phyloP scores from a whole-genome alignment of 1,140 invertebrate genomes.

The Tetragnatha versicolor region DNA sequence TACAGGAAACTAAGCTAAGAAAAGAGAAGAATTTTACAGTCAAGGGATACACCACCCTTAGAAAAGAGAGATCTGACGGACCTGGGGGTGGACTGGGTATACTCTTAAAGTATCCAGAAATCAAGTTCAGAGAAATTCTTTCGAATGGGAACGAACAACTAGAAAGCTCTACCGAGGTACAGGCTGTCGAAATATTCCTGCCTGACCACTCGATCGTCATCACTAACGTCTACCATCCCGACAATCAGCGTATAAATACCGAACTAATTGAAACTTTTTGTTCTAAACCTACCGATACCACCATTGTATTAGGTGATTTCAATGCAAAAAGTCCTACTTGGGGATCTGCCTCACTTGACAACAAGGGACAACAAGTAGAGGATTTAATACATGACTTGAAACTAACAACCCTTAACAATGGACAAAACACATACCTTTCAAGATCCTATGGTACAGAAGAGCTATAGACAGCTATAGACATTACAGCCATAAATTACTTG shows the following conservation, averaged over 20 bases:
- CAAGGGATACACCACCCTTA: background rate
- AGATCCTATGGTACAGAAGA: background rate
- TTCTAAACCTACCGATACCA: background rate
- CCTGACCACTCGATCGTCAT: background rate
- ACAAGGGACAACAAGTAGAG: background rate
- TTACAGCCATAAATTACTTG: background rate
- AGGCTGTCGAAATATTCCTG: slow-evolving; percentile 2
- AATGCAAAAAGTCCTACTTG: no score
- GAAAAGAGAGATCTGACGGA: background rate
- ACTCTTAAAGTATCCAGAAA: background rate
- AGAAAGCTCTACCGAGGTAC: background rate
- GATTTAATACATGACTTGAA: background rate
- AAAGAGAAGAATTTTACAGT: background rate
- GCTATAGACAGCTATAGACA: background rate
- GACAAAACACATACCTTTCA: background rate
- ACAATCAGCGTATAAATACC: background rate
- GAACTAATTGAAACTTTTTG: background rate
- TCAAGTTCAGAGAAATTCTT: no score
- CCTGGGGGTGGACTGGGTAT: background rate
- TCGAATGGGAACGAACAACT: no score
- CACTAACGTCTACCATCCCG: background rate
- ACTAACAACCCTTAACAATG: background rate
- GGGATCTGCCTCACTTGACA: background rate
- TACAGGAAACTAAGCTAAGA: background rate
- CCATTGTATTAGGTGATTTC: no score